Evolutionary conservation across 2,888 invertebrate species (phyloP), one percentile per base, ranked within the genome.

Genomic region (Erebia ligea): DNA sequence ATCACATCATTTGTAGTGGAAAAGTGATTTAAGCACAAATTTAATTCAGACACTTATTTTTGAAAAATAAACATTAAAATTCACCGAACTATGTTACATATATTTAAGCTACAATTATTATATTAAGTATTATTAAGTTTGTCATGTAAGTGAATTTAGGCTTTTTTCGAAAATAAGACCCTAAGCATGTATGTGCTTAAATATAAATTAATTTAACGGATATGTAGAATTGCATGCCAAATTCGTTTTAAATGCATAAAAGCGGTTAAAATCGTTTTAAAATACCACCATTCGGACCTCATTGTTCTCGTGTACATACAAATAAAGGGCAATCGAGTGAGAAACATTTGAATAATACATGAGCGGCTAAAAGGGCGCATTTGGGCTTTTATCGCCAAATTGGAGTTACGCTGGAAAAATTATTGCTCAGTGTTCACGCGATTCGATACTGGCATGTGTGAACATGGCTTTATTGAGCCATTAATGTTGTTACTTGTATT

Each of bases 321-420:
- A 81, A 82, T 81, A 76, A 82, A 81, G 81, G 78, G 77, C 79
- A 80, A 83, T 82, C 84, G 82, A 80, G 80, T 81, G 77, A 78
- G 77, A 82, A 81, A 81, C 79, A 82, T 83, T 80, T 87, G 87
- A 87, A 89, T 89, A 86, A 87, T 87, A 82, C 85, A 87, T 87
- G 85, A 85, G 82, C 76, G 78, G 81, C 77, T 80, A 80, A 82
- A 80, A 81, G 80, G 79, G 80, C 78, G 76, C 76, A 70, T 73
- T 78, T 76, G 73, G 78, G 80, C 80, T 82, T 84, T 82, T 77
- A 78, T 79, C 77, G 78, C 82, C 80, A 84, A 86, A 88, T 86
- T 86, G 82, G 81, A 81, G 68, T 67, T 70, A 21, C 58, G 59
- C 54, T 70, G 74, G 72, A 70, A 82, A 85, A 82, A 81, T 64